Conservation (phyloP, 2,888 invertebrate genomes). For the Chorisops tibialis region DNA sequence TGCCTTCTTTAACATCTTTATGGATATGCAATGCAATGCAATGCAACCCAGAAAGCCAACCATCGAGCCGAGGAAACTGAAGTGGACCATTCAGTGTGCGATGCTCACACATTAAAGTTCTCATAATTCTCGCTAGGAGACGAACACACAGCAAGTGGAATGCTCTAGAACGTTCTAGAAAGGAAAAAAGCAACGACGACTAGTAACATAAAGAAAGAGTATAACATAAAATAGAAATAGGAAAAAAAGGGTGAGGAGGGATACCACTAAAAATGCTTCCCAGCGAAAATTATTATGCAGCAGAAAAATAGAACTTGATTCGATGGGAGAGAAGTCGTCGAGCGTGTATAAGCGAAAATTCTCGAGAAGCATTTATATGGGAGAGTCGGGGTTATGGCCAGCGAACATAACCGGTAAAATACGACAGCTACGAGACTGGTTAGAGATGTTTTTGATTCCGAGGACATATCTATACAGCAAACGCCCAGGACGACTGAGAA, state of each 20-base stretch:
- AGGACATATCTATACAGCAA: not conserved
- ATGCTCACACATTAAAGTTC: slow-evolving; percentile 28
- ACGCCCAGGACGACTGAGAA: slow-evolving; percentile 6
- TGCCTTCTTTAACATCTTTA: slow-evolving; percentile 4
- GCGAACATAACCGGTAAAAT: slow-evolving; percentile 27
- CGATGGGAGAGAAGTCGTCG: slow-evolving; percentile 3
- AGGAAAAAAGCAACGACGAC: not conserved
- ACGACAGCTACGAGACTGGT: slow-evolving; percentile 31
- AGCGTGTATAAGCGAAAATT: not conserved
- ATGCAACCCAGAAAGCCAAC: no score
- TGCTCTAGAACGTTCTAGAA: slow-evolving; percentile 1
- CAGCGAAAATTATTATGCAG: slow-evolving; percentile 28
- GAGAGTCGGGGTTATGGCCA: slow-evolving; percentile 20
- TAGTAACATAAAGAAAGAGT: not conserved
- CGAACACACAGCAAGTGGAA: not conserved
- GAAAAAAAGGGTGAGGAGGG: not conserved
- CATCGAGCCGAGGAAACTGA: not conserved
- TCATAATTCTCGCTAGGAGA: slow-evolving; percentile 26
- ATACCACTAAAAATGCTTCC: slow-evolving; percentile 8
- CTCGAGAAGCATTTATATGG: not conserved
- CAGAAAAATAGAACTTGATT: slow-evolving; percentile 25
- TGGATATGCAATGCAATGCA: slow-evolving; percentile 14
- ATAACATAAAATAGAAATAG: slow-evolving; percentile 18
- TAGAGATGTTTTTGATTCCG: slow-evolving; percentile 28
- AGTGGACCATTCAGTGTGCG: slow-evolving; percentile 9